Conservation (phyloP, 2,113 vertebrate genomes). For the Mirounga angustirostris region DNA sequence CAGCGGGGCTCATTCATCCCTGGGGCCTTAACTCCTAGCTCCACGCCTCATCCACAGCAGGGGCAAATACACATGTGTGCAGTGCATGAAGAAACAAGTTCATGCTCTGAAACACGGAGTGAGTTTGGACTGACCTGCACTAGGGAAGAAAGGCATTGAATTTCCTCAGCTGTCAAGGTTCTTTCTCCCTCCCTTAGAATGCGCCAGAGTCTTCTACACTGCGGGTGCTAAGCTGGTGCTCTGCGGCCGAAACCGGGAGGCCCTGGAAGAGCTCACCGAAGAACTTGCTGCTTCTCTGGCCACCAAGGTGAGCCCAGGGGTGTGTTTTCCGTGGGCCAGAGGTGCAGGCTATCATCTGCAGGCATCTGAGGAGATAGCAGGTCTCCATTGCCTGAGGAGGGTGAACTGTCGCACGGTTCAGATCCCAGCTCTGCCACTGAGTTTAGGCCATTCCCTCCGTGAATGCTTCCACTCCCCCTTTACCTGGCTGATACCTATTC, state of each 20-base stretch:
- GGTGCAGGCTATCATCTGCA: not conserved
- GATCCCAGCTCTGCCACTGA: not conserved
- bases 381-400: not conserved
- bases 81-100: not conserved
- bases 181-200: conserved; percentile 88
- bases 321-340: not conserved
- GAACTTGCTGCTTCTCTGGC: conserved; percentile 86
- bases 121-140: not conserved
- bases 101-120: not conserved
- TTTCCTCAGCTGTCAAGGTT: rapidly evolving
- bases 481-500: not conserved
- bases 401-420: rapidly evolving
- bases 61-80: rapidly evolving
- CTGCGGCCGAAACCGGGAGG: conserved; percentile 92
- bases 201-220: conserved; percentile 93
- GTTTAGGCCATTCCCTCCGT: not conserved
- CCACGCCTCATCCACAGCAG: not conserved
- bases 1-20: not conserved
- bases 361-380: not conserved
- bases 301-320: conserved; percentile 82
- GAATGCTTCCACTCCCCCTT: too few species aligned
- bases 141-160: not conserved
- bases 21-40: not conserved
- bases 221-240: conserved; percentile 94
- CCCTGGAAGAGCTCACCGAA: conserved; percentile 90